A percentile compares a stretch with the other conserved stretches of the same genome.
Evolutionary conservation across 2,888 invertebrate species (phyloP).

Genomic region (Trichogramma dendrolimi): DNA sequence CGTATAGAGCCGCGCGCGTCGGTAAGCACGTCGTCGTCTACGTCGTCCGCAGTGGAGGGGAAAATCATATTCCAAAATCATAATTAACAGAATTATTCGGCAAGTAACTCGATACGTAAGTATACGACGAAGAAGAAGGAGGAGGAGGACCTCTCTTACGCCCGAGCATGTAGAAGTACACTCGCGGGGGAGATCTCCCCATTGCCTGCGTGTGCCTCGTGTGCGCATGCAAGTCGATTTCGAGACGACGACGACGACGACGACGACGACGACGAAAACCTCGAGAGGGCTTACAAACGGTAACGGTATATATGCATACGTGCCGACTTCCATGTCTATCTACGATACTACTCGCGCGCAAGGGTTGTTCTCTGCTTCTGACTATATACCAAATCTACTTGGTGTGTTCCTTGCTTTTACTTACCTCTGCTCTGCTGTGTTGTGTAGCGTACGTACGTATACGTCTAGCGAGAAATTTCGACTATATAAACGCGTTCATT

Average conservation of each 20-base stretch:
- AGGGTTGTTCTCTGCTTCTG: too few relatives aligned
- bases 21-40: background rate
- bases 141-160: conserved; percentile 19
- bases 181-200: background rate
- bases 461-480: conserved; percentile 33
- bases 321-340: too few relatives aligned
- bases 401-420: too few relatives aligned
- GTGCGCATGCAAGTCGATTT: background rate
- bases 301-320: conserved; percentile 30
- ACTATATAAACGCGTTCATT: too few relatives aligned
- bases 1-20: background rate
- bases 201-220: too few relatives aligned
- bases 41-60: background rate
- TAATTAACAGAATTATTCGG: conserved; percentile 52
- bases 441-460: background rate
- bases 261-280: conserved; percentile 17
- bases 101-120: conserved; percentile 48
- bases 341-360: too few relatives aligned
- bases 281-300: conserved; percentile 42
- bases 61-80: conserved; percentile 48
- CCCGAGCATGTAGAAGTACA: background rate
- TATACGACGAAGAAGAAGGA: conserved; percentile 3
- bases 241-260: background rate
- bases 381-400: too few relatives aligned
- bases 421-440: too few relatives aligned